Base-by-base conservation (phyloP, 1,140 invertebrate species). In the Camponotus vicinus region DNA sequence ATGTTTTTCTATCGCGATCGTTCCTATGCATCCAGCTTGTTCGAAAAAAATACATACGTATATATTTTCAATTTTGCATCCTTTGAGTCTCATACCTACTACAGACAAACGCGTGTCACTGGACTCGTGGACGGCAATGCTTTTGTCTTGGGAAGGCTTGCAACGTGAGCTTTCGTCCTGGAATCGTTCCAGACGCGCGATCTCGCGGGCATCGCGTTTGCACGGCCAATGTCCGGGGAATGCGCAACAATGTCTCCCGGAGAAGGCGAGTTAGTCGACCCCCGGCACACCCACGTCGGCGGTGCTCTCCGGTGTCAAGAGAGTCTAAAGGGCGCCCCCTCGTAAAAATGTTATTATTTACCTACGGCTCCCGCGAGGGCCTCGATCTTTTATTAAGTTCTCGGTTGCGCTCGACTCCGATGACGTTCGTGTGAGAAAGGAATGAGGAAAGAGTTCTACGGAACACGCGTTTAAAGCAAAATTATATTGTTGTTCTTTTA, bases 301-400 rank as follows among this genome's bases (percentile, higher is more conserved):
- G 75, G 61, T 52, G 78, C 80, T 67, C 67, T 87, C 85, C 75
- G 79, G 66, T 86, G 77, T 89, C 88, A 86, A 82, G 85, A 80
- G 69, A 87, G 32, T 55, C 66, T 66, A 90, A 85, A 87, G 49
- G 76, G 52, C 79, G 82, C 55, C 66, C 40, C 61, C 85, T 85
- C 88, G 85, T 89, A 89, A 90, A 90, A 85, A 55, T 85, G 71
- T 89, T 90, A 89, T 90, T 90, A 89, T 87, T 90, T 85, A 70
- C 85, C 55, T 67, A 76, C 64, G 52, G 15, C 37, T 15, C 64
- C 45, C 79, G 40, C 11, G 21, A 76, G 32, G 15, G 21, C n/a
- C n/a, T 21, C 61, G 55, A 71, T 73, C 63, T 70, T 86, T 86
- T 86, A 86, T 86, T 84, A 66, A 86, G 85, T 83, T 71, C 85